Percentiles rank a stretch among this genome's conserved stretches.
Evolutionary conservation across 2,797 vertebrate genomes (phyloP).

Genomic region (Columba guinea): DNA sequence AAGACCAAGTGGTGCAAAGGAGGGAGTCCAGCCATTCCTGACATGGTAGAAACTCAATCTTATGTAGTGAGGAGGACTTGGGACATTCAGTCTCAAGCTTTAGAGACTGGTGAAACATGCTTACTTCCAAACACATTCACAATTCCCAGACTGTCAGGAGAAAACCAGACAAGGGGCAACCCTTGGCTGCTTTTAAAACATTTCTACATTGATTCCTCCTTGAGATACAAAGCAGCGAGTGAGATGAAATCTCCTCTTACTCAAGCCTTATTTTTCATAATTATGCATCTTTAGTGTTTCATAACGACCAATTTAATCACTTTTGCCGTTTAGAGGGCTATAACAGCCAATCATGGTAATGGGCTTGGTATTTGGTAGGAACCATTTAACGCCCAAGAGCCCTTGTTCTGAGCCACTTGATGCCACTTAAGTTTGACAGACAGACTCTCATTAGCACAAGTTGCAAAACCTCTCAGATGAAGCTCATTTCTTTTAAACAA

Average conservation of each 20-base stretch:
- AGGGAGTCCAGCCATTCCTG: not conserved
- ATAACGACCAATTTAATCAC: constrained; percentile 83
- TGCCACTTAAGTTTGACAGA: constrained; percentile 82
- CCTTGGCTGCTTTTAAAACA: constrained; percentile 59
- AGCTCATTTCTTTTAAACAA: constrained; percentile 78
- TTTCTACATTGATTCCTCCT: constrained; percentile 66
- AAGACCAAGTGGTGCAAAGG: not conserved
- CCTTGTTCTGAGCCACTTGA: constrained; percentile 79
- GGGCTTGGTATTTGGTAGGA: constrained; percentile 82
- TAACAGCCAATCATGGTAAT: constrained; percentile 83
- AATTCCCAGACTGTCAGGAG: constrained; percentile 3
- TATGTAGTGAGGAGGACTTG: not conserved
- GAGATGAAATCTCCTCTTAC: constrained; percentile 72
- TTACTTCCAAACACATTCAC: not conserved
- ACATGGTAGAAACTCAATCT: not conserved
- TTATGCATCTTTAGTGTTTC: constrained; percentile 80
- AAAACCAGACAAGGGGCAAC: constrained; percentile 32
- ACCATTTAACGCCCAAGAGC: constrained; percentile 80
- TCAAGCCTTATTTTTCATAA: constrained; percentile 81
- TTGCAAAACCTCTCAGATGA: constrained; percentile 76
- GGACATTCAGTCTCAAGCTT: not conserved
- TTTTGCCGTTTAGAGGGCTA: constrained; percentile 78
- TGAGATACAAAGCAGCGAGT: constrained; percentile 73
- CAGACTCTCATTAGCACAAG: constrained; percentile 79
- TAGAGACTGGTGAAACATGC: not conserved